Evolutionary conservation across 2,797 vertebrate genomes (phyloP).

Genomic region (Garrulus glandarius): DNA sequence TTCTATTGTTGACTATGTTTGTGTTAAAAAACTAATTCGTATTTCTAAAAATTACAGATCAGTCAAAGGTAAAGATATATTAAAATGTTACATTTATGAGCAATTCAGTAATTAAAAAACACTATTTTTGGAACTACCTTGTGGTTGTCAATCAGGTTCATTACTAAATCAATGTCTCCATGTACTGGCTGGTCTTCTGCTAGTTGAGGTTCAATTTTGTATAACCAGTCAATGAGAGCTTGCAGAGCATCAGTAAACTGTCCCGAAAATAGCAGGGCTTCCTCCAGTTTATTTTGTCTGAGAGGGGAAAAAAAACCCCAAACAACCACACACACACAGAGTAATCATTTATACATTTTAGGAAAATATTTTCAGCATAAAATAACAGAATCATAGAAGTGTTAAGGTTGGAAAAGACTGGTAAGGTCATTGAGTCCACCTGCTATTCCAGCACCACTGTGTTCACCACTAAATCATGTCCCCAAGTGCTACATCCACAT

Average conservation of each 20-base stretch:
- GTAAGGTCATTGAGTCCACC: background rate
- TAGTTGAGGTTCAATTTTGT: slow-evolving; percentile 94
- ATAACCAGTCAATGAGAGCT: slow-evolving; percentile 98
- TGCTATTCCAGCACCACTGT: background rate
- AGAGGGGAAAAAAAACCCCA: background rate
- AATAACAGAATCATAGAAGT: background rate
- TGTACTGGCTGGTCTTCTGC: slow-evolving; percentile 98
- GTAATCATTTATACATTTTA: background rate
- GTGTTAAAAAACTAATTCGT: background rate
- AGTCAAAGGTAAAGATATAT: background rate
- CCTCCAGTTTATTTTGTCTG: slow-evolving; percentile 98
- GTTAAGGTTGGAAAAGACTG: background rate
- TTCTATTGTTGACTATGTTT: background rate
- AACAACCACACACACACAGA: background rate
- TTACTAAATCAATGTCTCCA: slow-evolving; percentile 95
- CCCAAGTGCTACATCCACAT: background rate
- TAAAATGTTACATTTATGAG: background rate
- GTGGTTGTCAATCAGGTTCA: slow-evolving; percentile 97
- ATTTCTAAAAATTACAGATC: background rate
- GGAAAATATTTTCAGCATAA: background rate
- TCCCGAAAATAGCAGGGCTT: slow-evolving; percentile 94
- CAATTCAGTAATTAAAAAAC: background rate
- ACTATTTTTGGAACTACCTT: slow-evolving; percentile 83
- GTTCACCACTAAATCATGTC: background rate
- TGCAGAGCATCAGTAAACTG: slow-evolving; percentile 98